These are phyloP conservation scores for Eupithecia abbreviata DNA, from an alignment of 2,888 invertebrate species.

Conservation along the genomic window DNA sequence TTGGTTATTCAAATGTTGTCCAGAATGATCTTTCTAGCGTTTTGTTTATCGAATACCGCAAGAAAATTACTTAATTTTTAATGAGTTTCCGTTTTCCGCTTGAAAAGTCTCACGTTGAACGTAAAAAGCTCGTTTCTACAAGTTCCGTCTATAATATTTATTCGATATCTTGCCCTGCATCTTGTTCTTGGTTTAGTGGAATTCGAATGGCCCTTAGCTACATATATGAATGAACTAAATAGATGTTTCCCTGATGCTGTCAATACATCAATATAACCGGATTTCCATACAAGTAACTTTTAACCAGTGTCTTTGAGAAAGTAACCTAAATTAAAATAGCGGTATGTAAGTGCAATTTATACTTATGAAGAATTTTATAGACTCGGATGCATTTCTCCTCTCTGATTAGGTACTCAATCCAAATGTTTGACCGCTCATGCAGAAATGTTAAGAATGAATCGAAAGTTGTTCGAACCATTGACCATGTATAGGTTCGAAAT, in stretches of 20 bases:
- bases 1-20: not conserved
- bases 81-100: slow-evolving; percentile 1
- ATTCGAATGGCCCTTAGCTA: slow-evolving; percentile 40
- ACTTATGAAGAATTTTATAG: slow-evolving; percentile 52
- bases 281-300: slow-evolving; percentile 47
- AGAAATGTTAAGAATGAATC: slow-evolving; percentile 57
- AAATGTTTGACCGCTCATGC: slow-evolving; percentile 54
- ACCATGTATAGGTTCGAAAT: slow-evolving; percentile 60
- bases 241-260: slow-evolving; percentile 44
- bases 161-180: slow-evolving; percentile 7
- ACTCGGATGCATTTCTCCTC: slow-evolving; percentile 51
- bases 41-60: not conserved
- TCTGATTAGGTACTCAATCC: slow-evolving; percentile 52
- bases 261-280: slow-evolving; percentile 40
- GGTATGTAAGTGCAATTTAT: slow-evolving; percentile 60
- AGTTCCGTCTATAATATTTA: not conserved
- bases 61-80: not conserved
- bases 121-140: not conserved
- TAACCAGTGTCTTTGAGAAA: slow-evolving; percentile 56
- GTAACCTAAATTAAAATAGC: slow-evolving; percentile 64
- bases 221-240: slow-evolving; percentile 43
- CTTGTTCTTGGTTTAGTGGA: slow-evolving; percentile 22
- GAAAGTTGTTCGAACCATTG: slow-evolving; percentile 65
- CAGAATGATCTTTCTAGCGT: not conserved
- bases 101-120: not conserved